phyloP scores from a whole-genome alignment of 53 echinoderm and acorn worm species.

The Holothuria leucospilota region DNA sequence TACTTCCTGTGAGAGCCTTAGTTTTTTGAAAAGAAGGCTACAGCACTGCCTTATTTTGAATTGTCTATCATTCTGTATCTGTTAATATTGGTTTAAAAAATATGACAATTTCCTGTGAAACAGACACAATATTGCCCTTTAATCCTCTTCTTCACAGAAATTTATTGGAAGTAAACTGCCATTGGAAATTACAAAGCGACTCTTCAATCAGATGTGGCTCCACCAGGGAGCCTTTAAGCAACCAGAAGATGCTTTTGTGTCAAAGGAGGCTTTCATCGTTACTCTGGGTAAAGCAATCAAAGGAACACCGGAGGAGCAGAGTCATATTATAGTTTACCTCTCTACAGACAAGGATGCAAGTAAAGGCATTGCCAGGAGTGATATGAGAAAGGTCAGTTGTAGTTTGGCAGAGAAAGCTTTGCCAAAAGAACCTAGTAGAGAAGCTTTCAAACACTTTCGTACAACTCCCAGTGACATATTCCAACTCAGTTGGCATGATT shows the following conservation, averaged over 20 bases:
- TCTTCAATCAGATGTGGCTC: slow-evolving; percentile 71
- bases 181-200: slow-evolving; percentile 38
- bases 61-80: too few species aligned
- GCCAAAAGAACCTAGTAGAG: background rate
- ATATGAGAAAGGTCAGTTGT: slow-evolving; percentile 69
- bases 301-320: slow-evolving; percentile 86
- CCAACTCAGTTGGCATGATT: too few species aligned
- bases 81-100: too few species aligned
- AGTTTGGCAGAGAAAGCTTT: background rate
- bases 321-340: slow-evolving; percentile 68
- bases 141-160: slow-evolving; percentile 18
- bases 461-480: too few species aligned
- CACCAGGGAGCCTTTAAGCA: slow-evolving; percentile 59
- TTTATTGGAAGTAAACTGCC: slow-evolving; percentile 73
- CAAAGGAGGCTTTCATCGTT: slow-evolving; percentile 72
- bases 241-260: slow-evolving; percentile 50
- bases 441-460: too few species aligned
- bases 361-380: slow-evolving; percentile 58
- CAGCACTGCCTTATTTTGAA: too few species aligned
- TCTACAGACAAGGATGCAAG: slow-evolving; percentile 60
- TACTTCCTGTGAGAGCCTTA: too few species aligned
- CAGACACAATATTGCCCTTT: too few species aligned
- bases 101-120: too few species aligned
- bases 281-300: slow-evolving; percentile 81
- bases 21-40: too few species aligned